Base-by-base conservation (phyloP, 2,888 invertebrate species). In the Cinara cedri region DNA sequence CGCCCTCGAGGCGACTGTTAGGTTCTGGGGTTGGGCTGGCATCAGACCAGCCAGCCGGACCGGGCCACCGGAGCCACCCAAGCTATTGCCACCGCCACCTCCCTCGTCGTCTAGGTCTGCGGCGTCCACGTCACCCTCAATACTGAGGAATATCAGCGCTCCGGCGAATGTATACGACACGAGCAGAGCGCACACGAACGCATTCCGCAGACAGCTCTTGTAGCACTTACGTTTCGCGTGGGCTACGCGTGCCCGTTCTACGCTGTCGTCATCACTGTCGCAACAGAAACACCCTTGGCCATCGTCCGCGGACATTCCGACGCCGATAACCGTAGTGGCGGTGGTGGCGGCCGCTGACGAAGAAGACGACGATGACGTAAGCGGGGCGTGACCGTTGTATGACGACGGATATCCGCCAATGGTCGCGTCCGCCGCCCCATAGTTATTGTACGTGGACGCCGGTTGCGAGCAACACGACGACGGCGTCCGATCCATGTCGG, bases 111-210 rank as follows among this genome's bases (percentile, higher is more conserved):
- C 80, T 44, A 81, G 83, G 71, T 86, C 83, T 3, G 85, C 83
- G 71, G 93, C 83, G 76, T 86, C 83, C 8, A 85, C 83, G 74
- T 83, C 82, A 83, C 85, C 82, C 85, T 95, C 95, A 84, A 95
- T 93, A 72, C 93, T 92, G 84, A 95, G 87, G 87, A 95, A 95
- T 87, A 94, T 91, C 86, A 94, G 92, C 81, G 93, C 93, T 75
- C 92, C 92, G 84, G 89, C 84, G 84, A 89, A 88, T 46, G 94
- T 94, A 86, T 95, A 95, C 34, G 93, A 93, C 84, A 95, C 88
- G 60, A 95, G 88, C 76, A 94, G 88, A 76, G 91, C 89, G 86
- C 94, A 94, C 86, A 95, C 94, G 83, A 93, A 91, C 83, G 94
- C 87, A 86, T 95, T 94, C 82, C 93, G 93, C 83, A 93, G 88